Evolutionary conservation across 2,113 vertebrate genomes (phyloP).

Genomic region (Cnemophilus loriae): DNA sequence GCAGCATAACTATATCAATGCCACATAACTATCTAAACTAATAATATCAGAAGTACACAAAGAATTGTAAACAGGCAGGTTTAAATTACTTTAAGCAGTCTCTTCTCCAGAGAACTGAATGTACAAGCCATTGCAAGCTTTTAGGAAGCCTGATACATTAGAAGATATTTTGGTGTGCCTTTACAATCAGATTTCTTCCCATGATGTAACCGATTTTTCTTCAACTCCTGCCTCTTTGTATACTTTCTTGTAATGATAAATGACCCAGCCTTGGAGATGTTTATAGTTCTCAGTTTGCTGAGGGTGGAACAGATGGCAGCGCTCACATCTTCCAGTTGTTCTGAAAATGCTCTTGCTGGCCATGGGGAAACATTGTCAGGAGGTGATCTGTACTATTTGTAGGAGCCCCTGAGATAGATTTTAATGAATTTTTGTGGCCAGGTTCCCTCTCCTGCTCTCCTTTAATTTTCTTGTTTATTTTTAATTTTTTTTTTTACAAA

Average conservation of each 20-base stretch:
- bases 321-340: neutral
- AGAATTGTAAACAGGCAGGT: neutral
- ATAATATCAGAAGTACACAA: neutral
- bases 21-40: neutral
- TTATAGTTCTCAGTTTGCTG: neutral
- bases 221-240: neutral
- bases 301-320: neutral
- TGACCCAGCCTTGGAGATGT: neutral
- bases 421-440: neutral
- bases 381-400: neutral
- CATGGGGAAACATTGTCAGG: neutral
- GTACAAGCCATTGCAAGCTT: neutral
- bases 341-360: neutral
- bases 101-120: neutral
- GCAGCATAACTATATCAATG: neutral
- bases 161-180: neutral
- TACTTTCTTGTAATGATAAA: neutral
- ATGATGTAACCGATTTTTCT: neutral
- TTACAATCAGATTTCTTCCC: conserved; percentile 4
- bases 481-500: neutral
- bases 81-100: neutral
- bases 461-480: neutral
- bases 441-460: neutral
- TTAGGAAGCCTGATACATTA: neutral
- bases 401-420: neutral